Evolutionary conservation across 2,888 invertebrate species (phyloP).

Genomic region (Lithophane socia): DNA sequence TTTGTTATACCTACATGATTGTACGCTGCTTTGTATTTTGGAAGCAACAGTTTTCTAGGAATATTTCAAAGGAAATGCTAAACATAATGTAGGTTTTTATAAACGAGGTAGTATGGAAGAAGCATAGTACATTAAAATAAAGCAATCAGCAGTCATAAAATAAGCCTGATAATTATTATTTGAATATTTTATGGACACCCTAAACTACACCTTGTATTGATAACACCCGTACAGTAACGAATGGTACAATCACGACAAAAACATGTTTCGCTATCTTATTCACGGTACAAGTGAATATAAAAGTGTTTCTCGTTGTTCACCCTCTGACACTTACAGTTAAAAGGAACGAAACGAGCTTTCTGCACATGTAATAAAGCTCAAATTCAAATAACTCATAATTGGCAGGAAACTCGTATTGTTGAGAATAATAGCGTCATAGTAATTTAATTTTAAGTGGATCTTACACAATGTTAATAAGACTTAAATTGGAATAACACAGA

Average conservation of each 20-base stretch:
- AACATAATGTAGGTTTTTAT: background rate
- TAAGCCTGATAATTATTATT: background rate
- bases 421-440: conserved; percentile 24
- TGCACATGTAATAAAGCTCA: conserved; percentile 25
- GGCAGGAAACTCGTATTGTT: conserved; percentile 26
- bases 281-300: conserved; percentile 55
- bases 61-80: background rate
- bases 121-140: background rate
- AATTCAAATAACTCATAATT: conserved; percentile 16
- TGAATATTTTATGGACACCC: conserved; percentile 50
- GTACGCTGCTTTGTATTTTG: background rate
- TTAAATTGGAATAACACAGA: conserved; percentile 31
- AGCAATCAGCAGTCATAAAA: background rate
- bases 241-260: conserved; percentile 64
- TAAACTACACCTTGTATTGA: conserved; percentile 54
- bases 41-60: conserved; percentile 1
- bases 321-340: conserved; percentile 13
- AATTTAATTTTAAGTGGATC: conserved; percentile 41
- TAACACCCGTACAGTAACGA: conserved; percentile 58
- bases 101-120: background rate
- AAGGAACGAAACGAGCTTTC: conserved; percentile 27
- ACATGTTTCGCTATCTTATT: conserved; percentile 58
- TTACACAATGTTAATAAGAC: conserved; percentile 25
- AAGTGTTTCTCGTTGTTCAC: conserved; percentile 53
- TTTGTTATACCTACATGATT: conserved; percentile 6